Evolutionary conservation across 30 jellyfish, hydroid and myxozoan species (phyloP).

Genomic region (Phacellophora camtschatica): DNA sequence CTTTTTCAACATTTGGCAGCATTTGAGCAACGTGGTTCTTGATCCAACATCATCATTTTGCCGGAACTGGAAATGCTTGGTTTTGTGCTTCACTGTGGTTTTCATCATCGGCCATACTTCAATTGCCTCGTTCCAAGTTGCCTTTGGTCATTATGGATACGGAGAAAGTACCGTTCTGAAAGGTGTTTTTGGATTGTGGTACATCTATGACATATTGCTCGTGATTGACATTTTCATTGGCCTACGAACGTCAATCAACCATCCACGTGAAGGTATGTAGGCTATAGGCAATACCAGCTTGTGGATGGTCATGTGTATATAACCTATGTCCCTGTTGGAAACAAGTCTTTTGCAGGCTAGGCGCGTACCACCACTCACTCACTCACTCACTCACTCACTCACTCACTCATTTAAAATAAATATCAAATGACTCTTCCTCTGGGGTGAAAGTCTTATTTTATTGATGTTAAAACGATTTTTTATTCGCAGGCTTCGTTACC

Average conservation of each 20-base stretch:
- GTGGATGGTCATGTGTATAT: too few species aligned
- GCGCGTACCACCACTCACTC: too few species aligned
- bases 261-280: conserved; percentile 16
- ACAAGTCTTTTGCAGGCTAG: too few species aligned
- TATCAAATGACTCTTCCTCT: too few species aligned
- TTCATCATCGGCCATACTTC: conserved; percentile 36
- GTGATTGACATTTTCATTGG: conserved; percentile 33
- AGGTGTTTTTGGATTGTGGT: conserved; percentile 36
- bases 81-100: conserved; percentile 24
- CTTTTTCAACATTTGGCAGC: not conserved
- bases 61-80: conserved; percentile 36
- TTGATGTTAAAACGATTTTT: not conserved
- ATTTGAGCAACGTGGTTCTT: not conserved
- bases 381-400: too few species aligned
- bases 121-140: conserved; percentile 37
- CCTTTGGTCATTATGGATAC: conserved; percentile 64
- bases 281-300: not conserved
- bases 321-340: too few species aligned
- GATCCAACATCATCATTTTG: not conserved
- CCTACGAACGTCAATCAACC: conserved; percentile 39
- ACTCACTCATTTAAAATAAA: too few species aligned
- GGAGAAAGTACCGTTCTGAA: conserved; percentile 35
- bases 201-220: conserved; percentile 46
- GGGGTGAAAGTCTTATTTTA: too few species aligned
- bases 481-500: conserved; percentile 13